Conservation (phyloP, 2,888 invertebrate species). For the Petrolisthes cinctipes region DNA sequence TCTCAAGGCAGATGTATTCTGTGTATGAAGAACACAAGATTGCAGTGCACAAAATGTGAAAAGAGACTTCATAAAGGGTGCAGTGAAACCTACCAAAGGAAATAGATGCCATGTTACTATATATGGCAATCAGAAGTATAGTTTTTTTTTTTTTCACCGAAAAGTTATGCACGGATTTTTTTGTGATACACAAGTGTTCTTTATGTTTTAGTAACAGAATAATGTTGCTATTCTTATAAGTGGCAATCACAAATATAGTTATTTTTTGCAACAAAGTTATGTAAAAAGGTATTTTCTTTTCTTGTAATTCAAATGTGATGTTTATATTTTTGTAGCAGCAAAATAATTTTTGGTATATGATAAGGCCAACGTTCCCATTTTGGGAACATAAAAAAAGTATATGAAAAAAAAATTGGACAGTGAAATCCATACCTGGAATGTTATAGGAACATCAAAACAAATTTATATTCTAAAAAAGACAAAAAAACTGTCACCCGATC, state of each 20-base stretch:
- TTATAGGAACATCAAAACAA: neutral
- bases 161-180: neutral
- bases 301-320: neutral
- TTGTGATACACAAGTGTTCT: neutral
- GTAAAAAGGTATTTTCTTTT: neutral
- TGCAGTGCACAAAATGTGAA: constrained; percentile 7
- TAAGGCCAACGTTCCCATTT: neutral
- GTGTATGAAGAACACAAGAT: neutral
- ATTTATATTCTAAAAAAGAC: neutral
- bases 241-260: neutral
- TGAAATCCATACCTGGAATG: neutral
- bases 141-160: neutral
- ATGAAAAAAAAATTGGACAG: neutral
- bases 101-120: neutral
- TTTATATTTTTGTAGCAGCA: neutral
- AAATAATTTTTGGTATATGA: neutral
- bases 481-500: neutral
- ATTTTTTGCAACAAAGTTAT: neutral
- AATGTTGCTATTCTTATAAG: too few species aligned
- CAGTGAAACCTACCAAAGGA: constrained; percentile 2
- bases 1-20: neutral
- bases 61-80: neutral
- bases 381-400: neutral
- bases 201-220: too few species aligned
- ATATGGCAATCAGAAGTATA: neutral